A percentile compares a stretch with the other conserved stretches of the same genome.
Evolutionary conservation across 2,797 vertebrate genomes (phyloP).

Genomic region (Argya squamiceps): DNA sequence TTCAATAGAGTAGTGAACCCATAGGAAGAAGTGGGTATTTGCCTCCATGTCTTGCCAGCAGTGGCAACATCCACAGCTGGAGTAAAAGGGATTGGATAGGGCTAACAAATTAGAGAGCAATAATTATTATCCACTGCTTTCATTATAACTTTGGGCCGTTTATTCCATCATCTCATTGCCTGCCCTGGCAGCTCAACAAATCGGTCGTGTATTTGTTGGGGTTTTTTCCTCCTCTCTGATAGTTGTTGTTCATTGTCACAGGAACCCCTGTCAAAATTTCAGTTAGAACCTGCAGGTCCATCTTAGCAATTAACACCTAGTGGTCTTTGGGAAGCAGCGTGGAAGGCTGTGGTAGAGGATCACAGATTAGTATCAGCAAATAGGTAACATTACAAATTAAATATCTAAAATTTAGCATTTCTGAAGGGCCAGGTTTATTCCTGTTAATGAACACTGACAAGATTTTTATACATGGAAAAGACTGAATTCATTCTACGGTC

Average conservation of each 20-base stretch:
- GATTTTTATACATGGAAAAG: background rate
- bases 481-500: background rate
- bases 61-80: background rate
- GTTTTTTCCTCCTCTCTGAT: background rate
- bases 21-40: background rate
- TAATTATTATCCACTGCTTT: background rate
- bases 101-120: background rate
- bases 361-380: background rate
- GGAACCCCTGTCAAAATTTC: background rate
- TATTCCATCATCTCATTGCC: background rate
- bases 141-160: background rate
- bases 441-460: background rate
- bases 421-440: background rate
- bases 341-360: background rate
- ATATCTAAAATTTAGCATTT: background rate
- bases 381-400: background rate
- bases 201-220: background rate
- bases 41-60: accelerated
- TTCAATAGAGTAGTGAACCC: background rate
- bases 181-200: background rate
- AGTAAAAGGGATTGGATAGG: background rate
- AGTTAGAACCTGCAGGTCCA: background rate
- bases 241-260: background rate
- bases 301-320: background rate
- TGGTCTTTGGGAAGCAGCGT: background rate